Conservation (phyloP, 2,888 invertebrate genomes). For the Bembecia ichneumoniformis region DNA sequence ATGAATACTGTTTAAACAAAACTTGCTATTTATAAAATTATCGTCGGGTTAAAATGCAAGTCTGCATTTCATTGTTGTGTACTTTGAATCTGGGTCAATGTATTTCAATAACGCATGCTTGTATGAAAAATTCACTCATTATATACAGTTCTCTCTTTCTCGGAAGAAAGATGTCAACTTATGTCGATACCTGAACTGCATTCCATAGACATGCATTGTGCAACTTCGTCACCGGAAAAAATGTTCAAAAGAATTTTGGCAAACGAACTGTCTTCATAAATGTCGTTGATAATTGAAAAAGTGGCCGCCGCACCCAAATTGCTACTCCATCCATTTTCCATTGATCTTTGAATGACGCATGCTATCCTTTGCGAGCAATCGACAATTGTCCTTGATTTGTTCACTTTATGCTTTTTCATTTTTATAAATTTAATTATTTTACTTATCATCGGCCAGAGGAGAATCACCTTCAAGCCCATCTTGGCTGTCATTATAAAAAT, state of each 20-base stretch:
- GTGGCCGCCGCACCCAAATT: conserved; percentile 56
- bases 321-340: conserved; percentile 40
- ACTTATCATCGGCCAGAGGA: conserved; percentile 61
- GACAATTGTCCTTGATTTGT: conserved; percentile 43
- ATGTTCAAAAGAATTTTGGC: conserved; percentile 52
- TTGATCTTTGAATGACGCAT: conserved; percentile 49
- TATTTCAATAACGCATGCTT: conserved; percentile 1
- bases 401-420: conserved; percentile 54
- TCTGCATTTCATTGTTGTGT: conserved; percentile 21
- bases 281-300: conserved; percentile 52
- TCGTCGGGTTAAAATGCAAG: conserved; percentile 23
- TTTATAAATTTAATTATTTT: conserved; percentile 59
- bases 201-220: conserved; percentile 61
- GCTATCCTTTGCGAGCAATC: conserved; percentile 57
- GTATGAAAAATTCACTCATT: conserved; percentile 6
- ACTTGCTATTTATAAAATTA: conserved; percentile 25
- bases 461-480: conserved; percentile 49
- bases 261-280: conserved; percentile 48
- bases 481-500: conserved; percentile 49
- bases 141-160: conserved; percentile 17
- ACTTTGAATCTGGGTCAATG: background rate
- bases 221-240: conserved; percentile 58
- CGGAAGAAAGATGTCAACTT: conserved; percentile 52
- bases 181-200: conserved; percentile 61
- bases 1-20: conserved; percentile 13